phyloP scores from a whole-genome alignment of 2,888 invertebrate species.

The Cerceris ruficornis region DNA sequence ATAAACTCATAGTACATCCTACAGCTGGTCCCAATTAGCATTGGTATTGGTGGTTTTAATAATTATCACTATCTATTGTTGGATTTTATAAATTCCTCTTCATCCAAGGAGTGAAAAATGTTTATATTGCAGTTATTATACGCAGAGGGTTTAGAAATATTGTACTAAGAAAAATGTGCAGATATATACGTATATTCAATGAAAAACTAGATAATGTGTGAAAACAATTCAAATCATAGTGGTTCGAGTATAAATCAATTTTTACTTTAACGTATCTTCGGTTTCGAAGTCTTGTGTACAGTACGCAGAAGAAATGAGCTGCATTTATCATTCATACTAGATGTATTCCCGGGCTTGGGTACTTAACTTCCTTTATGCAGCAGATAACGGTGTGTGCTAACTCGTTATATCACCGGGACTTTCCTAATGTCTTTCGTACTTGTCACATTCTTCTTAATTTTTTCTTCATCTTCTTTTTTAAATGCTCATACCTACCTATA shows the following conservation, averaged over 20 bases:
- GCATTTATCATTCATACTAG: no score
- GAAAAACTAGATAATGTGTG: constrained; percentile 52
- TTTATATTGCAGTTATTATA: constrained; percentile 74
- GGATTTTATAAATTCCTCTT: constrained; percentile 74
- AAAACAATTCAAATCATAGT: constrained; percentile 12
- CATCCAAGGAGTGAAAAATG: constrained; percentile 67
- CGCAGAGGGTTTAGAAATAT: constrained; percentile 71
- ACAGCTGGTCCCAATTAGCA: constrained; percentile 60
- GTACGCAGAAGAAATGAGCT: no score
- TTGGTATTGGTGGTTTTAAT: constrained; percentile 66
- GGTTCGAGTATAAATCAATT: neutral
- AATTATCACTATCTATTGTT: constrained; percentile 72
- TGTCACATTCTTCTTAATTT: no score
- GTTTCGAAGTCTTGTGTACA: no score
- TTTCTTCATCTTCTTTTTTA: constrained; percentile 7
- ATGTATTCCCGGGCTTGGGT: no score
- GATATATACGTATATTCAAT: constrained; percentile 37
- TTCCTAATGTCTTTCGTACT: no score
- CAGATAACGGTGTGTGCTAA: no score
- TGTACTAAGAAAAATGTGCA: constrained; percentile 63
- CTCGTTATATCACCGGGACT: no score
- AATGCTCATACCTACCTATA: neutral
- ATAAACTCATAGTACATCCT: constrained; percentile 52
- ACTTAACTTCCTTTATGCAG: no score
- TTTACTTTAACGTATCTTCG: constrained; percentile 9